A percentile compares a stretch with the other conserved stretches of the same genome.
Conservation (phyloP, 2,797 vertebrate species). For the Jordanella pulchra region DNA sequence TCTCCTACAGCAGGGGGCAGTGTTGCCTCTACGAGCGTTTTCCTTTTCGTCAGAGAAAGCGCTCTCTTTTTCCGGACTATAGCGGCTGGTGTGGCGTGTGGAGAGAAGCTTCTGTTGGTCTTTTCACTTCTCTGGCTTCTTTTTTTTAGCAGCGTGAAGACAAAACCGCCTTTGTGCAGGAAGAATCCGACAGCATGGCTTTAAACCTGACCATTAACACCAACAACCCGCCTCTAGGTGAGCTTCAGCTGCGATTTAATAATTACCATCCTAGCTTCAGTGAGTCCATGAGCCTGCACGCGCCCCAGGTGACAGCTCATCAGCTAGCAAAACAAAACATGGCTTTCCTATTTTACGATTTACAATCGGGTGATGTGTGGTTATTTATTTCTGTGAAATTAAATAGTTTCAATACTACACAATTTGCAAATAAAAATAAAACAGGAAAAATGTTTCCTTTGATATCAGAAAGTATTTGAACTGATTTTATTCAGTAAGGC, state of each 20-base stretch:
- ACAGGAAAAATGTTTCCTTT: background rate
- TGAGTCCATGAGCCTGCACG: conserved; percentile 1
- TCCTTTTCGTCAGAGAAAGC: background rate
- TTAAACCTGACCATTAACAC: conserved; percentile 78
- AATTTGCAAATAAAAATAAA: background rate
- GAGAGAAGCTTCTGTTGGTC: conserved; percentile 7
- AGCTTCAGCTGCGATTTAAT: conserved; percentile 8
- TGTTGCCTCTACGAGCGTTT: background rate
- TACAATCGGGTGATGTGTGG: background rate
- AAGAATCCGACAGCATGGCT: conserved; percentile 67
- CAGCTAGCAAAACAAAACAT: conserved; percentile 14
- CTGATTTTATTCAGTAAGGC: background rate
- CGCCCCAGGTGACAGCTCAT: conserved; percentile 24
- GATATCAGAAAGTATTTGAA: background rate
- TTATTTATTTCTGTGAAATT: background rate
- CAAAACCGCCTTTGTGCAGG: conserved; percentile 16
- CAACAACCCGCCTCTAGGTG: conserved; percentile 79
- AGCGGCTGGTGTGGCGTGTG: background rate
- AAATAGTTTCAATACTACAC: background rate
- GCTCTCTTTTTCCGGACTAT: background rate
- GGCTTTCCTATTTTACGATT: background rate
- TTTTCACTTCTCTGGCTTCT: conserved; percentile 10
- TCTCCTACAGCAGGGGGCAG: conserved; percentile 30
- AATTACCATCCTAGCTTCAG: background rate
- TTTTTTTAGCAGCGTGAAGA: background rate